Conservation (phyloP, 2,797 vertebrate species). For the Protosalanx chinensis region DNA sequence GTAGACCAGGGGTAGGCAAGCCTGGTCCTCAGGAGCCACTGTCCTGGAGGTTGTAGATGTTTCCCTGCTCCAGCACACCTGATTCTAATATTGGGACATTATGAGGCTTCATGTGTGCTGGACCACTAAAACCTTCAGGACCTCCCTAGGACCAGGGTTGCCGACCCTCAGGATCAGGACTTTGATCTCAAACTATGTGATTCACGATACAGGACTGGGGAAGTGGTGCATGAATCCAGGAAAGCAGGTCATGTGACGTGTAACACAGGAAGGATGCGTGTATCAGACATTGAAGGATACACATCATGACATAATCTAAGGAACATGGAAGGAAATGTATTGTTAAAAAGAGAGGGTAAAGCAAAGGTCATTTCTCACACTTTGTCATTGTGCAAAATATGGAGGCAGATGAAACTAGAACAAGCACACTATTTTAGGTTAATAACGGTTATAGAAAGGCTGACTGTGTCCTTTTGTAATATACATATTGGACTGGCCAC, state of each 20-base stretch:
- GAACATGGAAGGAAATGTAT: conserved; percentile 33
- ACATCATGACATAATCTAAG: conserved; percentile 29
- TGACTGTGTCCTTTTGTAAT: not conserved
- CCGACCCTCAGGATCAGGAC: too few species aligned
- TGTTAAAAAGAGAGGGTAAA: conserved; percentile 37
- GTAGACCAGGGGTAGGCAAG: too few species aligned
- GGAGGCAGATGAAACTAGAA: conserved; percentile 4
- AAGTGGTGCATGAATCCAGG: not conserved
- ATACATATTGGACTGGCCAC: not conserved
- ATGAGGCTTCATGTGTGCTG: too few species aligned
- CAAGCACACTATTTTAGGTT: not conserved
- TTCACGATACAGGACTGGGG: conserved; percentile 10
- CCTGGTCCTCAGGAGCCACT: too few species aligned
- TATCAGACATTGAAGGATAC: conserved; percentile 40
- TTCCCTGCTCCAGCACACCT: too few species aligned
- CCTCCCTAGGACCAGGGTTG: too few species aligned
- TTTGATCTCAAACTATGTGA: not conserved
- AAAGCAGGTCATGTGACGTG: conserved; percentile 29
- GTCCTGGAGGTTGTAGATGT: too few species aligned
- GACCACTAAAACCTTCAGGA: too few species aligned
- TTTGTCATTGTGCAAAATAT: conserved; percentile 12
- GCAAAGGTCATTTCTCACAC: conserved; percentile 1
- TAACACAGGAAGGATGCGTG: conserved; percentile 33
- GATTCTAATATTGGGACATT: too few species aligned
- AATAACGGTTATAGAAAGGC: not conserved